phyloP scores from a whole-genome alignment of 2,888 invertebrate genomes.

The Callosobruchus maculatus region DNA sequence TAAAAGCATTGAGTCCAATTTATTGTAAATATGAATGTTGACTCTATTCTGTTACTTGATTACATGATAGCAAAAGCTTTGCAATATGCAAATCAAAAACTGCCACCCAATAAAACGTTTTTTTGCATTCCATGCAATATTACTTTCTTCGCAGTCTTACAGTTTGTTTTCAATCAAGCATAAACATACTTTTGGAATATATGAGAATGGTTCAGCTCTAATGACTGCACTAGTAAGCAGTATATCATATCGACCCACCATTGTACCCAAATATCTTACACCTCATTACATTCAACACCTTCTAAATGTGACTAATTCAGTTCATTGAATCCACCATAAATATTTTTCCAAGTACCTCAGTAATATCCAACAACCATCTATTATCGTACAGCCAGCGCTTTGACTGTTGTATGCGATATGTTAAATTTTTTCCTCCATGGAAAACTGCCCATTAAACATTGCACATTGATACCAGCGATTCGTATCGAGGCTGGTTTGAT shows the following conservation, averaged over 20 bases:
- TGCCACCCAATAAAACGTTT: too few relatives aligned
- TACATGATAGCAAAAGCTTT: too few relatives aligned
- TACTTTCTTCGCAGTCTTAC: too few relatives aligned
- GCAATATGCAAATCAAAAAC: too few relatives aligned
- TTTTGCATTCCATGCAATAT: too few relatives aligned
- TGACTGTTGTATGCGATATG: neutral
- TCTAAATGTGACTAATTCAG: neutral
- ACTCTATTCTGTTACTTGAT: too few relatives aligned
- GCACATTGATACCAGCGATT: conserved; percentile 14
- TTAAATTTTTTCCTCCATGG: conserved; percentile 1
- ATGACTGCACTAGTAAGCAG: neutral
- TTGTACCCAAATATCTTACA: neutral
- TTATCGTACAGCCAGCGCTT: neutral
- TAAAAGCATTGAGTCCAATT: too few relatives aligned
- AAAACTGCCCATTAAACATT: conserved; percentile 21
- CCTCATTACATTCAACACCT: neutral
- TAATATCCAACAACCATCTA: neutral
- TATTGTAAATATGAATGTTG: too few relatives aligned
- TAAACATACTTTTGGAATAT: too few relatives aligned
- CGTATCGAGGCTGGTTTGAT: conserved; percentile 23
- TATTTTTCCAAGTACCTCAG: neutral
- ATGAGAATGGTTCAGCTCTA: neutral
- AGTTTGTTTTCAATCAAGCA: too few relatives aligned
- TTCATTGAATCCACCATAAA: neutral
- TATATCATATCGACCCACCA: neutral